Percentiles rank a stretch among this genome's conserved stretches.
These are phyloP conservation scores for Cantharis lateralis DNA, from an alignment of 2,888 invertebrate genomes.

Conservation along the genomic window DNA sequence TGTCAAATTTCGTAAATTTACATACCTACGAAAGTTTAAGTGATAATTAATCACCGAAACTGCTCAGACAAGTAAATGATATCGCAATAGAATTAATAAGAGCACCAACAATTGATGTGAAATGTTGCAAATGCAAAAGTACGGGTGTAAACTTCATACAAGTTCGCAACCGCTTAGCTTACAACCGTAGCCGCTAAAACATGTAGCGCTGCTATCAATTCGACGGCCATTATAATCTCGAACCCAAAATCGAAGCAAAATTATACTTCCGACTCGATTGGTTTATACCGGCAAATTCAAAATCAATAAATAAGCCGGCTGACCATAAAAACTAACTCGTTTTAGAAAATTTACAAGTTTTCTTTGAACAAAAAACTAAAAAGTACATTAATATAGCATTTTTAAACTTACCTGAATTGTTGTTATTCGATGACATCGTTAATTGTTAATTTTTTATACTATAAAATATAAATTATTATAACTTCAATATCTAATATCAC, in stretches of 20 bases:
- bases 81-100: neutral
- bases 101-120: neutral
- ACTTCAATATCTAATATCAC: no score
- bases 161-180: constrained; percentile 6
- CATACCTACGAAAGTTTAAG: neutral
- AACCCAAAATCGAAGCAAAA: constrained; percentile 12
- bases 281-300: neutral
- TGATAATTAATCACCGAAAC: neutral
- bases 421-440: neutral
- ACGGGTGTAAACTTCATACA: constrained; percentile 24
- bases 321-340: neutral
- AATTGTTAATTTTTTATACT: no score
- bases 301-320: neutral
- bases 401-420: neutral
- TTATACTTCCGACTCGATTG: neutral
- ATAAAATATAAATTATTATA: no score
- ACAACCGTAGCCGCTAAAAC: neutral
- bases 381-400: neutral
- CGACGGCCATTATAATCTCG: constrained; percentile 18
- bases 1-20: constrained; percentile 1
- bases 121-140: constrained; percentile 1
- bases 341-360: neutral
- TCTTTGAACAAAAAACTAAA: neutral
- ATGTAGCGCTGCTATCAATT: constrained; percentile 6
- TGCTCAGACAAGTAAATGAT: neutral